phyloP scores from a whole-genome alignment of 2,797 vertebrate genomes.

The Acanthurus tractus region DNA sequence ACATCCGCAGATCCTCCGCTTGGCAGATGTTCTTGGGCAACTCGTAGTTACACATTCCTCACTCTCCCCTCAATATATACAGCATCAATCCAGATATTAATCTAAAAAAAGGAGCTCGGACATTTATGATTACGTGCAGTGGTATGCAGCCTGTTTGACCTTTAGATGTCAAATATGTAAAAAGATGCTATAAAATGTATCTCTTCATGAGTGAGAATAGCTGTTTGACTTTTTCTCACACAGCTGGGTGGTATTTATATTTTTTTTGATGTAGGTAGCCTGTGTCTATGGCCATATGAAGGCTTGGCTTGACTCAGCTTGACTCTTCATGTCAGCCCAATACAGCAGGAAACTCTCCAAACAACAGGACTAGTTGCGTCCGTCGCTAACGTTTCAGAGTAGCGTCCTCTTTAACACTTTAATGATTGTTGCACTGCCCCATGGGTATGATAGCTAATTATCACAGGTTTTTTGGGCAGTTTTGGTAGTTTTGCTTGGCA shows the following conservation, averaged over 20 bases:
- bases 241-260: background rate
- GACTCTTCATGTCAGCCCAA: too few species aligned
- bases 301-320: too few species aligned
- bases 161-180: background rate
- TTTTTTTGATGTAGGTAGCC: background rate
- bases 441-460: too few species aligned
- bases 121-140: background rate
- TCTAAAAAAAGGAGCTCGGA: background rate
- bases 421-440: too few species aligned
- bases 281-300: too few species aligned
- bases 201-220: background rate
- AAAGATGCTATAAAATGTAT: constrained; percentile 1
- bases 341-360: too few species aligned
- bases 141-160: background rate
- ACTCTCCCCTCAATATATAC: background rate
- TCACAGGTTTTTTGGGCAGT: too few species aligned
- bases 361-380: too few species aligned
- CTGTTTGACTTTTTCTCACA: background rate
- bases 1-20: constrained; percentile 56
- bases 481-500: too few species aligned
- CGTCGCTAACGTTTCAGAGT: too few species aligned
- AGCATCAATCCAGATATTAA: background rate
- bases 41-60: constrained; percentile 46
- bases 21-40: constrained; percentile 60
- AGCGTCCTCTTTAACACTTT: too few species aligned